These are phyloP conservation scores for Papilio glaucus DNA, from an alignment of 1,140 invertebrate genomes.

Conservation along the genomic window DNA sequence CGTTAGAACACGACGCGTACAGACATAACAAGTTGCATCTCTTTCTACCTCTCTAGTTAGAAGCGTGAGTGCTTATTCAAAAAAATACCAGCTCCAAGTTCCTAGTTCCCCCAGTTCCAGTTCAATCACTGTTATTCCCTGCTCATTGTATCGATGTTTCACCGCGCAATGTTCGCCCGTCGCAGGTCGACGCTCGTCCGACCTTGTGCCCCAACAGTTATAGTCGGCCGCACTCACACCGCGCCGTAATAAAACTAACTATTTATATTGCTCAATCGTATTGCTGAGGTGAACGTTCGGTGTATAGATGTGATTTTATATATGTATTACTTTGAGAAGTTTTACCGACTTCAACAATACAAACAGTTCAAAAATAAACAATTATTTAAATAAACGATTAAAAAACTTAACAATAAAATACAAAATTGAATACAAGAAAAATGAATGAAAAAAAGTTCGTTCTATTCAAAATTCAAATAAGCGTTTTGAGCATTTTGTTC, in stretches of 20 bases:
- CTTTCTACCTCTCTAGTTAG: not conserved
- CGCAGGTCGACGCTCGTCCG: conserved; percentile 8
- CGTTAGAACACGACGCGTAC: too few relatives aligned
- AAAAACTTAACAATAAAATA: too few relatives aligned
- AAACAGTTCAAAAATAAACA: too few relatives aligned
- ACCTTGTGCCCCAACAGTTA: not conserved
- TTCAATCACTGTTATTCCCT: not conserved
- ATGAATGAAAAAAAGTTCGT: too few relatives aligned
- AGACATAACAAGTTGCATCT: too few relatives aligned
- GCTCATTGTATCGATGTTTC: conserved; percentile 5
- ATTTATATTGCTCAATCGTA: not conserved
- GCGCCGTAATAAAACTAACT: conserved; percentile 13
- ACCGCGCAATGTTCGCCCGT: not conserved
- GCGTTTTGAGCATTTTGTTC: not conserved
- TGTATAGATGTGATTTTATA: not conserved
- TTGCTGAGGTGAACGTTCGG: not conserved
- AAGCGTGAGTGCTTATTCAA: too few relatives aligned
- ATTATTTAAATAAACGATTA: too few relatives aligned
- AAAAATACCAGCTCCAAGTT: not conserved
- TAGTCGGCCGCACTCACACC: conserved; percentile 8
- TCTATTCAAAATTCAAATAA: not conserved
- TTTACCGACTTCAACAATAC: too few relatives aligned
- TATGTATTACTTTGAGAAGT: not conserved
- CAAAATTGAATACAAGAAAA: too few relatives aligned
- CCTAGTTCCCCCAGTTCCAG: not conserved